Conservation (phyloP, 1,140 invertebrate genomes). For the Cecropterus lyciades region DNA sequence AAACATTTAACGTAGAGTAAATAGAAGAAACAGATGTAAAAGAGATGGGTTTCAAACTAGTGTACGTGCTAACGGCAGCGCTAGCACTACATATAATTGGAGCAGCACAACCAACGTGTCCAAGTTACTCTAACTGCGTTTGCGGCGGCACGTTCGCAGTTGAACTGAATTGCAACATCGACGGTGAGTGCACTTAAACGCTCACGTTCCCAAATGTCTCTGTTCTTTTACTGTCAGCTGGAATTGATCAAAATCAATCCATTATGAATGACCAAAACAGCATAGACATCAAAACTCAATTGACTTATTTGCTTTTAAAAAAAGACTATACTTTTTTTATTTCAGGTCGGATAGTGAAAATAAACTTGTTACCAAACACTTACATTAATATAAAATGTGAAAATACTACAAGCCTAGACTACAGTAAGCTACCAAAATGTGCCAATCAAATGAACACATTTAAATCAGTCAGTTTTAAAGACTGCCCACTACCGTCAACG, state of each 20-base stretch:
- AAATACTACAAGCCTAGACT: slow-evolving; percentile 66
- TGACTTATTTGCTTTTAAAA: too few species aligned
- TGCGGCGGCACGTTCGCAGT: slow-evolving; percentile 74
- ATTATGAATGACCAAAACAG: too few species aligned
- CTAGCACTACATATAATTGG: slow-evolving; percentile 68
- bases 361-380: slow-evolving; percentile 69
- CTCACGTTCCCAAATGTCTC: slow-evolving; percentile 45
- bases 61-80: slow-evolving; percentile 59
- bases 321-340: too few species aligned
- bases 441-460: slow-evolving; percentile 62
- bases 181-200: slow-evolving; percentile 71
- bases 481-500: slow-evolving; percentile 74
- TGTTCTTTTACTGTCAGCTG: slow-evolving; percentile 41
- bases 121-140: slow-evolving; percentile 78
- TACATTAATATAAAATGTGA: slow-evolving; percentile 77
- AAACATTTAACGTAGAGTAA: slow-evolving; percentile 9
- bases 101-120: slow-evolving; percentile 64
- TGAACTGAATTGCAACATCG: slow-evolving; percentile 79
- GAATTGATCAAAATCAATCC: slow-evolving; percentile 20
- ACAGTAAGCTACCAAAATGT: slow-evolving; percentile 73
- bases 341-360: slow-evolving; percentile 70
- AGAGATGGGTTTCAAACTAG: slow-evolving; percentile 62
- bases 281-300: too few species aligned
- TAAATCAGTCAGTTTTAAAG: slow-evolving; percentile 78
- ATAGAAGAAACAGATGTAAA: slow-evolving; percentile 46